These are phyloP conservation scores for Knipowitschia caucasica DNA, from an alignment of 2,797 vertebrate genomes.

Conservation along the genomic window DNA sequence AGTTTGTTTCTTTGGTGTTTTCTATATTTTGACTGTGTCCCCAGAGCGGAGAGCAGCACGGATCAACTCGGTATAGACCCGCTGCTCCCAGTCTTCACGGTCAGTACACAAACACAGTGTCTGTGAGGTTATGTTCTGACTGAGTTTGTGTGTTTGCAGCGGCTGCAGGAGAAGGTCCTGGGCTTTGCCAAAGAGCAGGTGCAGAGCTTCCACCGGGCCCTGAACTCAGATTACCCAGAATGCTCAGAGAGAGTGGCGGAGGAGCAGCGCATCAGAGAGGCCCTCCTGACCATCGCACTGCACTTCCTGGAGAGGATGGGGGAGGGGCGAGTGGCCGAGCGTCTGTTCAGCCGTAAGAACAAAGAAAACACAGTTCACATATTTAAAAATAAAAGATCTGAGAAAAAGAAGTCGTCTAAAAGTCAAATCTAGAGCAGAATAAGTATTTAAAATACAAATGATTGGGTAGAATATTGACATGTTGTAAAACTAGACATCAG, in stretches of 20 bases:
- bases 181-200: not conserved
- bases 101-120: constrained; percentile 3
- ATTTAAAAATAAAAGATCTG: too few relatives aligned
- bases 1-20: too few relatives aligned
- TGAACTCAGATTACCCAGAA: not conserved
- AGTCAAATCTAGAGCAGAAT: too few relatives aligned
- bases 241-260: not conserved
- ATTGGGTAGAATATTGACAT: too few relatives aligned
- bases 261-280: not conserved
- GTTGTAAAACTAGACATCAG: too few relatives aligned
- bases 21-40: too few relatives aligned
- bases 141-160: constrained; percentile 1
- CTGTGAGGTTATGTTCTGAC: constrained; percentile 2
- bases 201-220: not conserved
- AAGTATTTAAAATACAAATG: too few relatives aligned
- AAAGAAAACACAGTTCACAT: too few relatives aligned
- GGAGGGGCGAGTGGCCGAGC: not conserved
- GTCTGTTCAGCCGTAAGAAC: not conserved
- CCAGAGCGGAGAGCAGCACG: not conserved
- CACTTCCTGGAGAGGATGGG: not conserved
- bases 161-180: not conserved
- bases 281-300: not conserved
- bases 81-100: not conserved
- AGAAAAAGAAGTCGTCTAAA: too few relatives aligned
- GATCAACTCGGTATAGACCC: not conserved